A percentile compares a stretch with the other conserved stretches of the same genome.
Evolutionary conservation across 2,888 invertebrate species (phyloP).

Genomic region (Catonia carolina): DNA sequence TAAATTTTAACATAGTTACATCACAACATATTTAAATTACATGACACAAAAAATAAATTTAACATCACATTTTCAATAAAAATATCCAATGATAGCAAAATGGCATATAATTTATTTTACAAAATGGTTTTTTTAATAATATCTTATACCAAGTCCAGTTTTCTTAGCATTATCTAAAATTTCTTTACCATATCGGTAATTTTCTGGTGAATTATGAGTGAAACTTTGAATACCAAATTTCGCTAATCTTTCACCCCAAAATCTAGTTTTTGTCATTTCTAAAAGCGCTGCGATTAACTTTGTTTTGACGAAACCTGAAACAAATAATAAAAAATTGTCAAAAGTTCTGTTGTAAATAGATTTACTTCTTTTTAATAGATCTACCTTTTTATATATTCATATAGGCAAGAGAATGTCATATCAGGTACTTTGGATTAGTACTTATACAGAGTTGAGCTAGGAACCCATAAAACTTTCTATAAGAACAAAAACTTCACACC

Average conservation of each 20-base stretch:
- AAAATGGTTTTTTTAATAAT: conserved; percentile 53
- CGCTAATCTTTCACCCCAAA: conserved; percentile 44
- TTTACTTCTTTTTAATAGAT: neutral
- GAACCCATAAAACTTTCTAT: no score
- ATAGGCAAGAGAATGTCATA: no score
- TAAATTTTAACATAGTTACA: no score
- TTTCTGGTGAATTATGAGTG: conserved; percentile 44
- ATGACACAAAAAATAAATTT: no score
- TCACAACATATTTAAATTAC: no score
- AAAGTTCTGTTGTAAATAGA: neutral
- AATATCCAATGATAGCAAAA: no score
- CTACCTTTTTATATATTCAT: no score
- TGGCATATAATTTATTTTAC: no score
- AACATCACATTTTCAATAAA: no score
- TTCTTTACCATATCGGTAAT: conserved; percentile 48
- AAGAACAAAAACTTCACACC: no score
- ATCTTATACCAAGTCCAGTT: conserved; percentile 49
- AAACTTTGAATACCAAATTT: conserved; percentile 49
- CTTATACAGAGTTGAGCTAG: no score
- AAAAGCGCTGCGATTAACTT: conserved; percentile 45
- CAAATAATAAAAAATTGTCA: conserved; percentile 16
- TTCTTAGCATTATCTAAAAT: conserved; percentile 48
- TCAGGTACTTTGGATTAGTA: no score
- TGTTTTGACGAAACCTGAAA: conserved; percentile 45
- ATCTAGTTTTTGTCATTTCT: conserved; percentile 40